Evolutionary conservation across 2,797 vertebrate species (phyloP).

Genomic region (Pseudomugil tenellus): DNA sequence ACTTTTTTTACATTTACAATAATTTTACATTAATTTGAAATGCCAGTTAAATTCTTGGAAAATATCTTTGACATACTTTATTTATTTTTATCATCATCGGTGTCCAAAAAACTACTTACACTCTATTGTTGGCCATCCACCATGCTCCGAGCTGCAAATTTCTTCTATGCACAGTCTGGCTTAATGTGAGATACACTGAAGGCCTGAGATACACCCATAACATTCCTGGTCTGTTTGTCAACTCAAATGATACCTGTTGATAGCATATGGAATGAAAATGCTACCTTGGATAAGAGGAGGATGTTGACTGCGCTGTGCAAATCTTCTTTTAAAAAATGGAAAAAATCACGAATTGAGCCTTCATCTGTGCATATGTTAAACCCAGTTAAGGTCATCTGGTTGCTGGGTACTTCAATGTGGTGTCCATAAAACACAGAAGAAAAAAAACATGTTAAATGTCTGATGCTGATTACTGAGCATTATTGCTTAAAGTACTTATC

Average conservation of each 20-base stretch:
- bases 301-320: constrained; percentile 11
- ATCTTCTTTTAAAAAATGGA: constrained; percentile 39
- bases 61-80: not conserved
- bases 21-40: not conserved
- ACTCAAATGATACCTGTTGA: constrained; percentile 35
- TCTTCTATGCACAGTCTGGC: not conserved
- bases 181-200: not conserved
- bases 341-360: constrained; percentile 10
- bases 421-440: constrained; percentile 26
- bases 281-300: constrained; percentile 20
- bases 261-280: constrained; percentile 25
- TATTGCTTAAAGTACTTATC: constrained; percentile 29
- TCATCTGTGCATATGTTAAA: constrained; percentile 24
- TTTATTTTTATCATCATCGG: not conserved
- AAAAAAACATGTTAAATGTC: constrained; percentile 45
- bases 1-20: too few species aligned
- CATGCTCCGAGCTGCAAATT: not conserved
- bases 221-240: constrained; percentile 20
- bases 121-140: not conserved
- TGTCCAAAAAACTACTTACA: not conserved
- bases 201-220: constrained; percentile 9
- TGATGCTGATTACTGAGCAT: constrained; percentile 25
- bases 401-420: constrained; percentile 11
- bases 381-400: constrained; percentile 11
- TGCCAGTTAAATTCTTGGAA: not conserved